A percentile compares a stretch with the other conserved stretches of the same genome.
phyloP scores from a whole-genome alignment of 2,113 vertebrate species.

The Rattus rattus region DNA sequence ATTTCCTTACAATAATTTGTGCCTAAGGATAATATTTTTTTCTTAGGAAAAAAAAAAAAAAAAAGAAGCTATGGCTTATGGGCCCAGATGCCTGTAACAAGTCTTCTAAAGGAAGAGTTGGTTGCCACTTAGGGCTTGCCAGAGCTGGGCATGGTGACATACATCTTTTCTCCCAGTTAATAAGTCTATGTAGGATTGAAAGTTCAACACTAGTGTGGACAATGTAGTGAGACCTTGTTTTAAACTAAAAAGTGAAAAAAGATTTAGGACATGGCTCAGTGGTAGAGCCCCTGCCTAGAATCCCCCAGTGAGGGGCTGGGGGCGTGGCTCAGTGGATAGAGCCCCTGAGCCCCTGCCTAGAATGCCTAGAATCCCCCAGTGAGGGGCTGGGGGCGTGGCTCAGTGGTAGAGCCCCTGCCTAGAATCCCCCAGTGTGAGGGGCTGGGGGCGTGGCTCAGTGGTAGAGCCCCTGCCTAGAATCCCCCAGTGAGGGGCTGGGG shows the following conservation, averaged over 20 bases:
- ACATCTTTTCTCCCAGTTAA: neutral
- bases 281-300: neutral
- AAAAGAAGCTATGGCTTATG: neutral
- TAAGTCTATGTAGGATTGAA: neutral
- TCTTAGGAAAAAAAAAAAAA: neutral
- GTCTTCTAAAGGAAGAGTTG: neutral
- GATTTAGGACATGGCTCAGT: neutral
- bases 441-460: too few relatives aligned
- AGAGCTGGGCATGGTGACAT: neutral
- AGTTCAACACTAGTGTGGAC: neutral
- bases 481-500: too few relatives aligned
- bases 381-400: neutral
- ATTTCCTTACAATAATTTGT: slow-evolving; percentile 23
- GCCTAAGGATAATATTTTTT: neutral
- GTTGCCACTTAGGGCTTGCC: fast-evolving
- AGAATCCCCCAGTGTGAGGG: neutral
- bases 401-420: neutral
- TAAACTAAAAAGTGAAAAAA: neutral
- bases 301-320: neutral
- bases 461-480: too few relatives aligned
- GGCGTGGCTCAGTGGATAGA: neutral
- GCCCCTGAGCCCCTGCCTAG: too few relatives aligned
- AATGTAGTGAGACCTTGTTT: neutral
- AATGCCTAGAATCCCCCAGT: neutral
- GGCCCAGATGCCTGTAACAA: neutral